Conservation (phyloP, 2,888 invertebrate genomes). For the Sesia bembeciformis region DNA sequence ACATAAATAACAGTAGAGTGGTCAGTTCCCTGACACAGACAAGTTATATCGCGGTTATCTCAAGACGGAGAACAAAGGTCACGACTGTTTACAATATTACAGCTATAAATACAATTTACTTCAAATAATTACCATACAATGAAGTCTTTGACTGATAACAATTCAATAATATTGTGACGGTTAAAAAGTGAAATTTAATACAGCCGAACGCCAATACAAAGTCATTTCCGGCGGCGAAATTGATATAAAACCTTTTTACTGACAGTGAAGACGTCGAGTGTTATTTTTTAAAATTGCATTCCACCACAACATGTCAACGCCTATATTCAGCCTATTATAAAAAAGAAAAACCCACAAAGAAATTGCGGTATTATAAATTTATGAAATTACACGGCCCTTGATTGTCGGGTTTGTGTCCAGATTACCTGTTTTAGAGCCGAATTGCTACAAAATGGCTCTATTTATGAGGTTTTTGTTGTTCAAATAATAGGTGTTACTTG, state of each 20-base stretch:
- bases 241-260: conserved; percentile 30
- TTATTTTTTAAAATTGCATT: conserved; percentile 48
- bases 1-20: conserved; percentile 40
- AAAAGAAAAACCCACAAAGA: conserved; percentile 46
- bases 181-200: conserved; percentile 49
- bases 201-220: conserved; percentile 33
- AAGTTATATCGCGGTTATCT: conserved; percentile 44
- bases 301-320: conserved; percentile 66
- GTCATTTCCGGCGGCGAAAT: conserved; percentile 47
- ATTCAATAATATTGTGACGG: conserved; percentile 32
- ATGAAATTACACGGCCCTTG: conserved; percentile 60
- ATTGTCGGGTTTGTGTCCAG: conserved; percentile 61
- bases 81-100: conserved; percentile 39
- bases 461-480: conserved; percentile 49
- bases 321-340: conserved; percentile 51
- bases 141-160: conserved; percentile 67
- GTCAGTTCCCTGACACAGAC: conserved; percentile 64
- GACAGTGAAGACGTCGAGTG: conserved; percentile 38
- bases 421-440: conserved; percentile 60
- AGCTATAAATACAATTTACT: conserved; percentile 67
- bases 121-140: conserved; percentile 63
- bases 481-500: conserved; percentile 61
- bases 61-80: conserved; percentile 38
- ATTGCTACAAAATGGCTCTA: conserved; percentile 66
- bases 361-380: conserved; percentile 63